A percentile compares a stretch with the other conserved stretches of the same genome.
Conservation (phyloP, 2,888 invertebrate genomes). For the Rhyacophila evoluta region DNA sequence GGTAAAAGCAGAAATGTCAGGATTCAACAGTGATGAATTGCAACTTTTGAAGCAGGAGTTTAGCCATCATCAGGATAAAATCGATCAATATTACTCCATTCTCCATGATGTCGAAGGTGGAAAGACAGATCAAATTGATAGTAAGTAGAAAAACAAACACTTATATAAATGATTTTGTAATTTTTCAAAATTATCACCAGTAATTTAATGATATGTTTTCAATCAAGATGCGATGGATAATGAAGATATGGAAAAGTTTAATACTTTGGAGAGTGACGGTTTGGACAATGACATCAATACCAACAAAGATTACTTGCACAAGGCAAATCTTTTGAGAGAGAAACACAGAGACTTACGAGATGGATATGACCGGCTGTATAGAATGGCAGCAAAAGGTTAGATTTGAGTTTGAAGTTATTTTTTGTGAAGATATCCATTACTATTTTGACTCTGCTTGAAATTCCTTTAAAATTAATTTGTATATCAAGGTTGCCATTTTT, state of each 20-base stretch:
- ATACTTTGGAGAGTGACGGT: conserved; percentile 73
- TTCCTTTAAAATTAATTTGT: too few species aligned
- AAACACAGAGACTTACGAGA: conserved; percentile 82
- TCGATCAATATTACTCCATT: conserved; percentile 88
- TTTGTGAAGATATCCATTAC: too few species aligned
- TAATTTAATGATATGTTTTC: too few species aligned
- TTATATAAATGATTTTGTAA: too few species aligned
- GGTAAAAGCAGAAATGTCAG: conserved; percentile 88
- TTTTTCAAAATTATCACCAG: too few species aligned
- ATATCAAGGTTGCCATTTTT: too few species aligned
- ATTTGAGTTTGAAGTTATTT: background rate
- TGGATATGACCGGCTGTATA: conserved; percentile 81
- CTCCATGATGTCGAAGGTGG: conserved; percentile 77
- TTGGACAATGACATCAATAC: conserved; percentile 69
- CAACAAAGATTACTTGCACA: conserved; percentile 75
- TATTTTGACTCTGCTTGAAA: too few species aligned
- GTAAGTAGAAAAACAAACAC: conserved; percentile 68
- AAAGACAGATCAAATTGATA: conserved; percentile 73
- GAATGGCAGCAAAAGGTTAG: conserved; percentile 77
- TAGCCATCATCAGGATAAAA: conserved; percentile 90
- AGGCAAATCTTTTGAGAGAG: conserved; percentile 78
- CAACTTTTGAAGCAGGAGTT: conserved; percentile 89
- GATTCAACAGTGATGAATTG: conserved; percentile 88
- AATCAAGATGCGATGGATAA: conserved; percentile 78
- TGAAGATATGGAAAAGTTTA: conserved; percentile 79